Evolutionary conservation across 2,797 vertebrate genomes (phyloP).

Genomic region (Tragelaphus oryx): DNA sequence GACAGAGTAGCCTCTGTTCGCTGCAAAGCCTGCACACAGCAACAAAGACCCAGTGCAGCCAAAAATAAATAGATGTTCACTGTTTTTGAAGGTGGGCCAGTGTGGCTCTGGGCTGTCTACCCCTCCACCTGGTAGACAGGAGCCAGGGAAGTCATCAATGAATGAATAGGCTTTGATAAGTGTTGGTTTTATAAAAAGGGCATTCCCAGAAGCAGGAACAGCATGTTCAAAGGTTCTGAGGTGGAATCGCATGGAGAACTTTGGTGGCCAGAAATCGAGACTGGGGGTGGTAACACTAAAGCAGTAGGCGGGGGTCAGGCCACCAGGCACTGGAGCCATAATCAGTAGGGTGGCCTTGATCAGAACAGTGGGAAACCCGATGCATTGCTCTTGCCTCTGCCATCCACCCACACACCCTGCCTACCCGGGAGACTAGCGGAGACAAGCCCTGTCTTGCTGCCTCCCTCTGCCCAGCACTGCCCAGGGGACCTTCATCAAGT

Average conservation of each 20-base stretch:
- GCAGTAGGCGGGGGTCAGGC: neutral
- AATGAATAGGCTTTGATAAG: neutral
- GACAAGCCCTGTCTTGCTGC: neutral
- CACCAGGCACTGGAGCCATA: too few species aligned
- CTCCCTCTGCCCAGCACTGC: neutral
- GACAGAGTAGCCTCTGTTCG: neutral
- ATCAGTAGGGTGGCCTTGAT: neutral
- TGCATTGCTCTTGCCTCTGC: neutral
- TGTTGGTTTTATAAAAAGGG: neutral
- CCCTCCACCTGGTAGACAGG: neutral
- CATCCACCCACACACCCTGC: too few species aligned
- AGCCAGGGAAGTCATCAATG: neutral
- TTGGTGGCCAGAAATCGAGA: neutral
- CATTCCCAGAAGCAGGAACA: neutral
- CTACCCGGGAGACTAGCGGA: rapidly evolving
- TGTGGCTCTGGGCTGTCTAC: neutral
- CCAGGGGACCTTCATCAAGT: neutral
- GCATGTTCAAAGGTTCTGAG: neutral
- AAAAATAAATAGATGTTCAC: neutral
- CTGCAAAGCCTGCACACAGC: neutral
- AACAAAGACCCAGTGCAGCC: neutral
- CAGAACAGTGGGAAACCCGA: neutral
- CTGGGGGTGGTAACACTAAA: too few species aligned
- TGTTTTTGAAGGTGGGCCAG: neutral
- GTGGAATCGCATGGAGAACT: neutral